Evolutionary conservation across 2,888 invertebrate genomes (phyloP).

Genomic region (Dryomyza anilis): DNA sequence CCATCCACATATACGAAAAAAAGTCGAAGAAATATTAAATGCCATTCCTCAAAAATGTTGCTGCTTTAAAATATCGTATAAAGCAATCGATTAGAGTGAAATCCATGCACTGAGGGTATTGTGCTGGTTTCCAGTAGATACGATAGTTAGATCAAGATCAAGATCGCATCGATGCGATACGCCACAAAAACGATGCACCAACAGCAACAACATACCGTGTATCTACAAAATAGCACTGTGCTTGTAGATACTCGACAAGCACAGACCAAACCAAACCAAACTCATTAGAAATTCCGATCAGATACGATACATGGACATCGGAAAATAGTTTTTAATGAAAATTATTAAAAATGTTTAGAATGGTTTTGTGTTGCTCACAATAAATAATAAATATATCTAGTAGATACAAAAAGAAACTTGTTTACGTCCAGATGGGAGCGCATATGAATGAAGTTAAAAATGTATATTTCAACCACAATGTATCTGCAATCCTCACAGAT

Average conservation of each 20-base stretch:
- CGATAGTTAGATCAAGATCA: not conserved
- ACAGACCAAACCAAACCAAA: constrained; percentile 11
- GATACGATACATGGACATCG: constrained; percentile 24
- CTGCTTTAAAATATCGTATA: too few relatives aligned
- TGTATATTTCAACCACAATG: not conserved
- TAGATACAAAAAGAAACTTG: not conserved
- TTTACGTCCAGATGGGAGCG: not conserved
- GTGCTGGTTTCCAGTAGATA: constrained; percentile 2
- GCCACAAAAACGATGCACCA: not conserved
- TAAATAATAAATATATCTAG: not conserved
- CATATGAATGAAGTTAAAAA: constrained; percentile 11
- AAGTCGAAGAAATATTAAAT: too few relatives aligned
- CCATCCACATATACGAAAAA: too few relatives aligned
- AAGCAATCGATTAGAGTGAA: not conserved
- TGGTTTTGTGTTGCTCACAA: constrained; percentile 1
- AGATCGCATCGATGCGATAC: constrained; percentile 1
- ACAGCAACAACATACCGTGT: not conserved
- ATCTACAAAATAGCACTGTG: too few relatives aligned
- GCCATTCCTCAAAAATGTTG: too few relatives aligned
- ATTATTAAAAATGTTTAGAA: constrained; percentile 12
- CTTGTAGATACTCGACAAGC: too few relatives aligned
- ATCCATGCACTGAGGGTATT: not conserved
- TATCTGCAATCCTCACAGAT: not conserved
- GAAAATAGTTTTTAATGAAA: constrained; percentile 25
- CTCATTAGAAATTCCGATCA: constrained; percentile 50